A percentile compares a stretch with the other conserved stretches of the same genome.
These are phyloP conservation scores for Scolopax rusticola DNA, from an alignment of 2,797 vertebrate genomes.

Conservation along the genomic window DNA sequence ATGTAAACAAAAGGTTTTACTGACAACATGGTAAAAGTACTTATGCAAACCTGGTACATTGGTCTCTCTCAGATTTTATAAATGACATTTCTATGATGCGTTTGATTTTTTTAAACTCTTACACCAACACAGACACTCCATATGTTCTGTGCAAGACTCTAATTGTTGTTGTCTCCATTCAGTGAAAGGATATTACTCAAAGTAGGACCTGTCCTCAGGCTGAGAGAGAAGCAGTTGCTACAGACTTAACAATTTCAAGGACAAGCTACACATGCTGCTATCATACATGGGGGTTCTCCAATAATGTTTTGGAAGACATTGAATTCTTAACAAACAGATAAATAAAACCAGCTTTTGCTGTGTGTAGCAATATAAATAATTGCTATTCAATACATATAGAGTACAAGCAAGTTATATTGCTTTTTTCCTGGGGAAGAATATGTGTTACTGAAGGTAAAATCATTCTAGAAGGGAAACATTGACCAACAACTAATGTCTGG, in stretches of 20 bases:
- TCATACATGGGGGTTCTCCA: background rate
- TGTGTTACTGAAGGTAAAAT: background rate
- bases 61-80: background rate
- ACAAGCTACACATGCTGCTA: background rate
- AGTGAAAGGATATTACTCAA: background rate
- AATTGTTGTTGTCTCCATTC: background rate
- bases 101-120: background rate
- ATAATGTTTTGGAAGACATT: background rate
- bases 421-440: background rate
- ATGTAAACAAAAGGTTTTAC: background rate
- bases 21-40: background rate
- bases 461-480: background rate
- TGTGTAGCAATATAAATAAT: background rate
- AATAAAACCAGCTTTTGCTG: background rate
- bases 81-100: background rate
- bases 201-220: background rate
- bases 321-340: background rate
- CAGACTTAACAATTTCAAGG: background rate
- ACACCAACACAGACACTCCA: background rate
- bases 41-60: background rate
- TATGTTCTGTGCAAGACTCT: background rate
- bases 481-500: background rate
- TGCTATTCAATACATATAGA: background rate
- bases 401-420: background rate
- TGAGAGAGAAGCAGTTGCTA: background rate